These are phyloP conservation scores for Cynopterus sphinx DNA, from an alignment of 2,797 vertebrate genomes.

Conservation along the genomic window DNA sequence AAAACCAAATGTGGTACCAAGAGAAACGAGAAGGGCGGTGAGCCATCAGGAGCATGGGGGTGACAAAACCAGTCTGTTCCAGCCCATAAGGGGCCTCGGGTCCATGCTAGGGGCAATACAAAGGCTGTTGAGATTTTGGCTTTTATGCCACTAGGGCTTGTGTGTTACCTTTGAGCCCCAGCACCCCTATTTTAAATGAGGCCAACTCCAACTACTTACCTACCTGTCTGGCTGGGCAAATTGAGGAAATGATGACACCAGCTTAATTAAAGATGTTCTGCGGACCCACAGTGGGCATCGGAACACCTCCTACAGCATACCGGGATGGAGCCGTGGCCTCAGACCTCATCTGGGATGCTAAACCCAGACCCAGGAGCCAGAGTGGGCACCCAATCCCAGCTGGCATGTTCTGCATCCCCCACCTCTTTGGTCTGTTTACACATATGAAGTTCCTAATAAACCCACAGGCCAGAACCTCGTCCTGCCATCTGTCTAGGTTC, in stretches of 20 bases:
- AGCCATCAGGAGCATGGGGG: background rate
- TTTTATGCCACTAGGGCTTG: background rate
- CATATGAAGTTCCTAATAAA: background rate
- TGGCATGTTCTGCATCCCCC: background rate
- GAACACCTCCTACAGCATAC: background rate
- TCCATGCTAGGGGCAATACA: background rate
- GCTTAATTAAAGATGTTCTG: background rate
- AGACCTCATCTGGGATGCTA: rapidly evolving
- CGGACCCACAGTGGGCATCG: background rate
- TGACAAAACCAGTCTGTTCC: rapidly evolving
- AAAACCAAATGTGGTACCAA: background rate
- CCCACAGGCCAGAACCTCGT: background rate
- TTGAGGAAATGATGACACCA: background rate
- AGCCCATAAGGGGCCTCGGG: background rate
- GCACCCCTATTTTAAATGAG: background rate
- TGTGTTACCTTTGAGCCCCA: background rate
- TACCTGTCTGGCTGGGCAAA: background rate
- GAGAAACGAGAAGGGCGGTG: background rate
- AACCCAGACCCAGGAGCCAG: background rate
- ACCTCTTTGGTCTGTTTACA: background rate
- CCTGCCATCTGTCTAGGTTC: background rate
- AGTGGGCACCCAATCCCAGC: background rate
- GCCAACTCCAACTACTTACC: background rate
- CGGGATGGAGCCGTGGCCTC: background rate
- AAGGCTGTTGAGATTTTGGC: background rate